Base-by-base conservation (phyloP, 2,113 vertebrate genomes). In the Callithrix jacchus region DNA sequence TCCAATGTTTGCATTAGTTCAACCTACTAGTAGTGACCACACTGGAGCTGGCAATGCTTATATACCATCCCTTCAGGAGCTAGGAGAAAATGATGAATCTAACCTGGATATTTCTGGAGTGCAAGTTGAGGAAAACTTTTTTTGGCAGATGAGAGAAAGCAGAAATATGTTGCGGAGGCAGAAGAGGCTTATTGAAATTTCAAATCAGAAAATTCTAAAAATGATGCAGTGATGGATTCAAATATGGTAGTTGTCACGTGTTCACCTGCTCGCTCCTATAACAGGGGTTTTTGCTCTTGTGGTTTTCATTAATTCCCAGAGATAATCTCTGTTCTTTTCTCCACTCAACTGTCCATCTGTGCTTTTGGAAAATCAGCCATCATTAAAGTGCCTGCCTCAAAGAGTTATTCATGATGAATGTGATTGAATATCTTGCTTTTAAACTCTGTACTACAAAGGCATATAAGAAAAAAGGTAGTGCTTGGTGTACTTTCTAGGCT, bases 171-270 rank as follows among this genome's bases (percentile, higher is more conserved):
- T 92, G 90, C 66, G 42, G 95, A 93, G 87, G 92, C 87, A 96
- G 83, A 91, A 87, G 42, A 96, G 30, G 32, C 79, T 95, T 95
- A 82, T 56, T 97, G 74, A 94, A 97, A 95, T 94, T 97, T 98
- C 87, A 94, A 97, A 97, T 97, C 77, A 89, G 79, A 96, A 93
- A 92, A 95, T 87, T 95, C 79, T 96, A 91, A 97, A 97, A 95
- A 86, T 88, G 92, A 96, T 52, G 52, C 58, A 79, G 54, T 86
- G 40, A 89, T 83, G 42, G 58, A 87, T 91, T 93, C 40, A 86
- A 85, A 80, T 83, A 66, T 71, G 66, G 52, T 54, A 54, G 66
- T 87, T 91, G 32, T 79, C 80, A 77, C 37, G 20, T 32, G 27
- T 52, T 85, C 27, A 16, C 25, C 37, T 88, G 35, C 82, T 93